Base-by-base conservation (phyloP, 2,888 invertebrate genomes). In the Hyposoter dolosus region DNA sequence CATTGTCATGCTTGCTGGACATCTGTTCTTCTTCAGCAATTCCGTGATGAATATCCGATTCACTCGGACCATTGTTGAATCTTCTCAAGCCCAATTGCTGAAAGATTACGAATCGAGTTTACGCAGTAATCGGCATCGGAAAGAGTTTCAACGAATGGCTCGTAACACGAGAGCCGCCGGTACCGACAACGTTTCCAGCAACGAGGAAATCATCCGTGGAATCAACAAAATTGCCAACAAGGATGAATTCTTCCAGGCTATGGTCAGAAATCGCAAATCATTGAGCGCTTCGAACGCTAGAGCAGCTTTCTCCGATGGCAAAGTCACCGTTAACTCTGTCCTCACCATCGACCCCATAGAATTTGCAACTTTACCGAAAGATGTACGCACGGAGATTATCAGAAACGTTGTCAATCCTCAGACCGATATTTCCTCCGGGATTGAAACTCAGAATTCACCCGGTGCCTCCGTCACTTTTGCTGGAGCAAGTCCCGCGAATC, bases 1-100 rank as follows among this genome's bases (percentile, higher is more conserved):
- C 6, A 17, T 89, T 3, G 50, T 87, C 7, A 78, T 82, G 47
- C 69, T 93, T 3, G 50, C 75, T 0, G 71, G 89, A 10, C 91
- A 92, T 63, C 0, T 91, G 0, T 85, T 93, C 19, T 91, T 93
- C 50, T 89, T 92, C 35, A 87, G 89, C 7, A 90, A 90, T 32
- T 56, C 91, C 15, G 88, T 91, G 10, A 15, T 92, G 0, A 92
- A 90, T 15, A 17, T 89, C 1, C 86, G 89, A 75, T 82, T 90
- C 1, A 91, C 93, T 0, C 79, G 83, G 10, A 87, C 85, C 0
- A 77, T 93, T 0, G 91, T 92, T 9, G 76, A 90, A 63, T 83
- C 83, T 1, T 87, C 89, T 0, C 92, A 92, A 83, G 89, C 87
- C 19, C 84, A 85, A 83, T 47, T 91, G 43, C 63, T 93, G n/a